Evolutionary conservation across 2,888 invertebrate species (phyloP), one percentile per base, ranked within the genome.

Genomic region (Spodoptera exigua): DNA sequence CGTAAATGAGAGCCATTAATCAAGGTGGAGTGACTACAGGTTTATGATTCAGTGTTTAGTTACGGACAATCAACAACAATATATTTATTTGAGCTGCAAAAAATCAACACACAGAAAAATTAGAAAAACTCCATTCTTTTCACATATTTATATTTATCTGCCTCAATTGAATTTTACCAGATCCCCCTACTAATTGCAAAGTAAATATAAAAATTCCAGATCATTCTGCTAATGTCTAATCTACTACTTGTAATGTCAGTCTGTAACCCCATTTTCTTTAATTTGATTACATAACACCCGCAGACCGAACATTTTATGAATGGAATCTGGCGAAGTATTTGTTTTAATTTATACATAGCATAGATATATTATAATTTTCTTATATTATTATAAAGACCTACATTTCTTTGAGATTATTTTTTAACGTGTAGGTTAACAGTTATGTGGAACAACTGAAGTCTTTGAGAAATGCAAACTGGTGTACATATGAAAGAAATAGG

Each of bases 331-430:
- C 66, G 64, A 61, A 77, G 80, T 81, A 81, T 85, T 86, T 84
- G 84, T 86, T 84, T 85, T 88, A 78, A 78, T 84, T 83, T 71
- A 60, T 79, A 81, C 76, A 81, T 73, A 80, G n/a, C n/a, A n/a
- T n/a, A n/a, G n/a, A n/a, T n/a, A 82, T 27, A 27, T 9, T 27
- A 27, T 13, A 40, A 36, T 66, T 81, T 80, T 84, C 81, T 84
- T 79, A 85, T 87, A 85, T 87, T 87, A 85, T 87, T 84, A 85
- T 84, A 82, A 84, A 88, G 84, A 85, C 86, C 87, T 84, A 87
- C 84, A 88, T 89, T 86, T 85, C 81, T 82, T 78, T 76, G 43
- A 73, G 74, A 79, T 82, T 85, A 84, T 84, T 82, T 84, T 83
- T 67, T 73, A 70, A 76, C 72, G 73, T 73, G 66, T 79, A 64